Evolutionary conservation across 2,888 invertebrate genomes (phyloP), one percentile per base, ranked within the genome.

Genomic region (Meloe dianella): DNA sequence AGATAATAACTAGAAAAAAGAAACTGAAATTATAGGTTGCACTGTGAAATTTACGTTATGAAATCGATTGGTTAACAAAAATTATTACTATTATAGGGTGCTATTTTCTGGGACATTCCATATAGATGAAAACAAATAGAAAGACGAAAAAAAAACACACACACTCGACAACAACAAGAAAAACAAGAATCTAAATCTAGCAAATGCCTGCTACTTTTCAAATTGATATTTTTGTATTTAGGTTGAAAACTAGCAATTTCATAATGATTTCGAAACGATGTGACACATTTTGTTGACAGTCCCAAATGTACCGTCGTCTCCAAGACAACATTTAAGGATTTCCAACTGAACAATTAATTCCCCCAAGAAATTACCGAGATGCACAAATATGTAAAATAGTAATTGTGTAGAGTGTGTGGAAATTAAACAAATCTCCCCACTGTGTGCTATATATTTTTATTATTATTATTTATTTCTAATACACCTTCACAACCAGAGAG

Each of bases 141-240:
- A 10, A 41, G 41, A 41, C 12, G 35, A 17, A 41, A 41, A 41
- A 41, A 41, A 7, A 17, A 41, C 6, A 17, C 17, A 41, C n/a
- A 27, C 41, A 17, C 12, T 12, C 41, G 8, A n/a, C 41, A 41
- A 41, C 41, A 51, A 51, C 20, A 47, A 47, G 47, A 51, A 51
- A 51, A 51, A 51, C 47, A 10, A 51, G 22, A 22, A 51, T 51
- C 47, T 51, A 51, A 51, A 51, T 51, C 47, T 20, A 51, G 47
- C 8, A 51, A 51, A 51, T 22, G 47, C 22, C 41, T 51, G 47
- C 47, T 22, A 22, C 47, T 51, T 51, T 51, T 51, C 47, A 51
- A 51, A 51, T 51, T 51, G 47, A 51, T 51, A 51, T 51, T 51
- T 22, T 51, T 51, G 47, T 51, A 51, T 51, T 51, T 51, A 51